Percentiles rank a stretch among this genome's conserved stretches.
These are phyloP conservation scores for Theristus sp. DNA, from an alignment of 2,888 invertebrate genomes.

Conservation along the genomic window DNA sequence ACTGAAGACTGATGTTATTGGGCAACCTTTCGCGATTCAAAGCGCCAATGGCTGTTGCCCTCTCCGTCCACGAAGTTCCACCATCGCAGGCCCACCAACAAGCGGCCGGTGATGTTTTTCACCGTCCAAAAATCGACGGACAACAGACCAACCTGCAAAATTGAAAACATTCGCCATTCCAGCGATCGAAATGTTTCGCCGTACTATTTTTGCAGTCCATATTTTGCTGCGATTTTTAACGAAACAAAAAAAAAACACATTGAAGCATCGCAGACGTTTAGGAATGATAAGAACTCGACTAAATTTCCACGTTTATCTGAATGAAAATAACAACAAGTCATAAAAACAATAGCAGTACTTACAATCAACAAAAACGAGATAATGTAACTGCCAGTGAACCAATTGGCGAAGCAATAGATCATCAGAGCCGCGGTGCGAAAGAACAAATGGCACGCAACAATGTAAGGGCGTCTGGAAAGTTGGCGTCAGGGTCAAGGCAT, in stretches of 20 bases:
- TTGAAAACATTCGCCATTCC: background rate
- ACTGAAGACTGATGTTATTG: too few species aligned
- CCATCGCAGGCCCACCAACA: constrained; percentile 89
- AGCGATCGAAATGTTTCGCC: too few species aligned
- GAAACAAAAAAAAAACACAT: background rate
- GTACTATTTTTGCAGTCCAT: too few species aligned
- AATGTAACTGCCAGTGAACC: constrained; percentile 77
- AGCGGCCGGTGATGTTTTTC: constrained; percentile 80
- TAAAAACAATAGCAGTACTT: too few species aligned
- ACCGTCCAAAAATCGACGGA: constrained; percentile 99
- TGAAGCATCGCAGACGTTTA: too few species aligned
- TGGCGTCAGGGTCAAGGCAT: too few species aligned
- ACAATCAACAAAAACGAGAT: constrained; percentile 81
- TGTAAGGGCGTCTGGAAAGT: constrained; percentile 47
- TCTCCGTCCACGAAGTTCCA: constrained; percentile 98
- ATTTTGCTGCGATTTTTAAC: background rate
- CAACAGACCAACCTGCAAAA: constrained; percentile 44
- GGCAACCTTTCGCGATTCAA: constrained; percentile 67
- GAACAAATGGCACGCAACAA: constrained; percentile 70
- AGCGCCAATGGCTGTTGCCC: constrained; percentile 92
- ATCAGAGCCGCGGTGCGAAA: constrained; percentile 59
- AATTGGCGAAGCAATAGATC: constrained; percentile 70
- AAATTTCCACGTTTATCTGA: too few species aligned
- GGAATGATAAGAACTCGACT: too few species aligned
- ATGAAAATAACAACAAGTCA: too few species aligned